These are phyloP conservation scores for Phylloscopus trochilus DNA, from an alignment of 2,113 vertebrate species.

Conservation along the genomic window DNA sequence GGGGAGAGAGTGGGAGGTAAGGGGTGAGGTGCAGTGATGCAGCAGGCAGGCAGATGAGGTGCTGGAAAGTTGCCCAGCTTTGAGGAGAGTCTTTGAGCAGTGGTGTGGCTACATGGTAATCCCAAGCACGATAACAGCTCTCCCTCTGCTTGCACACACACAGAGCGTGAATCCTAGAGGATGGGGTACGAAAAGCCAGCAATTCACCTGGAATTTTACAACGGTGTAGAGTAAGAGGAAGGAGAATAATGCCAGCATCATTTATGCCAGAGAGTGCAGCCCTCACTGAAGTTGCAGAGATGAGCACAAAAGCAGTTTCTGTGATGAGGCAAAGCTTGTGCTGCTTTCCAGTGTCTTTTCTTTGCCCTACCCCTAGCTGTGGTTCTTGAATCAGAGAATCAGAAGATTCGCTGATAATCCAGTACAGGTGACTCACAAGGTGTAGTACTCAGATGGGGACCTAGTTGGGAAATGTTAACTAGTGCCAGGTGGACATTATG, in stretches of 20 bases:
- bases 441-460: background rate
- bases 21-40: background rate
- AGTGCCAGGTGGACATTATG: background rate
- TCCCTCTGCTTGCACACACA: background rate
- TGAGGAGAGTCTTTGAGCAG: background rate
- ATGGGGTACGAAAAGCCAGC: background rate
- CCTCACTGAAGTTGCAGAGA: background rate
- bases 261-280: background rate
- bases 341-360: background rate
- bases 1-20: background rate
- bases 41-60: conserved; percentile 18
- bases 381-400: background rate
- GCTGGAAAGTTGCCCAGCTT: conserved; percentile 28
- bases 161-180: background rate
- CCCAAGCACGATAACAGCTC: background rate
- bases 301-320: background rate
- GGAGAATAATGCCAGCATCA: background rate
- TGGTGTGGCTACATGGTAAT: background rate
- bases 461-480: background rate
- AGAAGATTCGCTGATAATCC: background rate
- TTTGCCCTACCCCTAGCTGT: background rate
- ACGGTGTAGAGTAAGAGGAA: background rate
- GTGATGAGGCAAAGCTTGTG: background rate
- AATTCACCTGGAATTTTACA: background rate
- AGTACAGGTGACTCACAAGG: background rate